phyloP scores from a whole-genome alignment of 2,797 vertebrate genomes.

The Potorous gilbertii region DNA sequence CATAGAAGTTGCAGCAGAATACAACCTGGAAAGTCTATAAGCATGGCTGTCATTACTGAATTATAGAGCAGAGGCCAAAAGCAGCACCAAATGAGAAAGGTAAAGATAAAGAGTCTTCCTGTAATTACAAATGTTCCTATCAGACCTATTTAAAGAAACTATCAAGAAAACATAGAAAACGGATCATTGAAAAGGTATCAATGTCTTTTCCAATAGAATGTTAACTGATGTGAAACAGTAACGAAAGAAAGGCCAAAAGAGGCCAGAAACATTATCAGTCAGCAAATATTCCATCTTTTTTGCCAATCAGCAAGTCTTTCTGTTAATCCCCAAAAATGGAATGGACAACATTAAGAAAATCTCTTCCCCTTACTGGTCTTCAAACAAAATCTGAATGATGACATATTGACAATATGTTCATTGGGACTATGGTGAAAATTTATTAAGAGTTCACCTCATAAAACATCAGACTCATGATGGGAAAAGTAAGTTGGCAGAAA shows the following conservation, averaged over 20 bases:
- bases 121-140: not conserved
- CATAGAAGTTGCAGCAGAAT: not conserved
- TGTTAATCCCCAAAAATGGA: not conserved
- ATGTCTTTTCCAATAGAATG: not conserved
- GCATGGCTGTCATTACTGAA: not conserved
- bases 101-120: not conserved
- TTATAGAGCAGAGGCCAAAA: not conserved
- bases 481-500: not conserved
- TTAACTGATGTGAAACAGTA: not conserved
- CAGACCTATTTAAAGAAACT: not conserved
- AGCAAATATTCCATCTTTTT: not conserved
- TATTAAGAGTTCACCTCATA: not conserved
- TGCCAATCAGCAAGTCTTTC: not conserved
- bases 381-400: not conserved
- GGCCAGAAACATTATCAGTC: not conserved
- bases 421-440: not conserved
- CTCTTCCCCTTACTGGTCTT: not conserved
- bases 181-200: not conserved
- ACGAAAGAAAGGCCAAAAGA: not conserved
- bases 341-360: not conserved
- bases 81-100: not conserved
- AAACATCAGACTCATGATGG: not conserved
- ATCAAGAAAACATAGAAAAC: not conserved
- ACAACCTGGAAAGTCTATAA: not conserved
- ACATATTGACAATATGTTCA: not conserved